These are phyloP conservation scores for Dromaius novaehollandiae DNA, from an alignment of 2,113 vertebrate species.

Conservation along the genomic window DNA sequence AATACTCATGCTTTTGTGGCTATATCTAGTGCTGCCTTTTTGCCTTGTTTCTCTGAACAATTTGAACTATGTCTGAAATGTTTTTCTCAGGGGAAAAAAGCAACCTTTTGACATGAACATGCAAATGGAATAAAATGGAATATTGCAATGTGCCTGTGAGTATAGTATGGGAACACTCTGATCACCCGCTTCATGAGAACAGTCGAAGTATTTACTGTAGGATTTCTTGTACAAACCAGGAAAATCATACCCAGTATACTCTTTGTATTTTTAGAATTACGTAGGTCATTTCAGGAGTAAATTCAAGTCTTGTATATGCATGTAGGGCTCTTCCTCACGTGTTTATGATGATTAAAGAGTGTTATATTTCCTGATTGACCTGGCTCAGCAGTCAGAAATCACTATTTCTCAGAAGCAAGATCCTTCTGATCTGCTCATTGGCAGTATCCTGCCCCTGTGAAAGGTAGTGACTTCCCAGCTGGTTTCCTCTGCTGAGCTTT, in stretches of 20 bases:
- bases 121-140: conserved; percentile 2
- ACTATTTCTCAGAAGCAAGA: not conserved
- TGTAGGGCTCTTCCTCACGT: not conserved
- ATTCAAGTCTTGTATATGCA: not conserved
- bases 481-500: not conserved
- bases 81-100: not conserved
- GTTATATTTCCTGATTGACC: not conserved
- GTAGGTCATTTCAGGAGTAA: not conserved
- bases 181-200: not conserved
- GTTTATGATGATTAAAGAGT: not conserved
- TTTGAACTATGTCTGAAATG: conserved; percentile 1
- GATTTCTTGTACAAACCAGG: not conserved
- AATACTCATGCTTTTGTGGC: not conserved
- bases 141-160: not conserved
- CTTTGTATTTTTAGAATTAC: not conserved
- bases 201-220: not conserved
- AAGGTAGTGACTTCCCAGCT: not conserved
- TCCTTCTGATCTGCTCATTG: not conserved
- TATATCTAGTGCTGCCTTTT: not conserved
- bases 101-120: not conserved
- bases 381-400: not conserved
- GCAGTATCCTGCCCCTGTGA: not conserved
- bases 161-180: not conserved
- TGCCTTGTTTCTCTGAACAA: conserved; percentile 38
- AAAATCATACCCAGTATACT: not conserved